Conservation (phyloP, 2,888 invertebrate species). For the Coelopa pilipes region DNA sequence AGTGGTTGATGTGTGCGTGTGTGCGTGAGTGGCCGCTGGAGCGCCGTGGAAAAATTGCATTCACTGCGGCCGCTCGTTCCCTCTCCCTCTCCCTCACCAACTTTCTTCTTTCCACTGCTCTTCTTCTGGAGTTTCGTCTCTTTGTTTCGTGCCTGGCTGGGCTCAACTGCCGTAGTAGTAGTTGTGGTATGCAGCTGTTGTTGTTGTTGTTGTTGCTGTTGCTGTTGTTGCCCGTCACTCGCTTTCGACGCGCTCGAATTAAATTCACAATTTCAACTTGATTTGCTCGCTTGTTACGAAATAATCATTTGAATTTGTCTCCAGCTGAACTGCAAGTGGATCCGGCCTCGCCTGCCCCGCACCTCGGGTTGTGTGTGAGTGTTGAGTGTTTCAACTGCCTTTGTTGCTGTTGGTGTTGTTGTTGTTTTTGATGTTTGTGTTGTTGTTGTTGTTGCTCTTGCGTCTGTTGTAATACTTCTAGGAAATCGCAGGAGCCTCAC, state of each 20-base stretch:
- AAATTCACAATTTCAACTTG: conserved; percentile 38
- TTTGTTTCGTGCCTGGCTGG: conserved; percentile 17
- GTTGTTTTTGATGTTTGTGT: no score
- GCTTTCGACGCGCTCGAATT: conserved; percentile 25
- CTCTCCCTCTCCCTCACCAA: conserved; percentile 8
- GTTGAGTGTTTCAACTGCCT: no score
- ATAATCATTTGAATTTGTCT: conserved; percentile 30
- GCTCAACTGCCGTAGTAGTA: not conserved
- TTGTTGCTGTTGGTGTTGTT: no score
- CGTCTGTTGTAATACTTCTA: no score
- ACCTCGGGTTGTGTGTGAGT: no score
- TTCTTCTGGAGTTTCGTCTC: not conserved
- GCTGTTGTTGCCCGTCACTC: conserved; percentile 23
- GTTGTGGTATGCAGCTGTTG: no score
- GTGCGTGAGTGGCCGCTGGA: conserved; percentile 40
- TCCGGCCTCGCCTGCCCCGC: no score
- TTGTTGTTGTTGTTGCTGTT: conserved; percentile 30
- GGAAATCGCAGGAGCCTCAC: no score
- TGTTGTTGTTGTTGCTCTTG: no score
- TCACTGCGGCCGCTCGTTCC: not conserved
- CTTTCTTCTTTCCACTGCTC: conserved; percentile 7
- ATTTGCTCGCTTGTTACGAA: conserved; percentile 36
- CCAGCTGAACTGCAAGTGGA: no score
- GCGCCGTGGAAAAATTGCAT: not conserved
- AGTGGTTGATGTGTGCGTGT: conserved; percentile 31